Conservation (phyloP, 1,140 invertebrate species). For the Tetramorium simillimum region DNA sequence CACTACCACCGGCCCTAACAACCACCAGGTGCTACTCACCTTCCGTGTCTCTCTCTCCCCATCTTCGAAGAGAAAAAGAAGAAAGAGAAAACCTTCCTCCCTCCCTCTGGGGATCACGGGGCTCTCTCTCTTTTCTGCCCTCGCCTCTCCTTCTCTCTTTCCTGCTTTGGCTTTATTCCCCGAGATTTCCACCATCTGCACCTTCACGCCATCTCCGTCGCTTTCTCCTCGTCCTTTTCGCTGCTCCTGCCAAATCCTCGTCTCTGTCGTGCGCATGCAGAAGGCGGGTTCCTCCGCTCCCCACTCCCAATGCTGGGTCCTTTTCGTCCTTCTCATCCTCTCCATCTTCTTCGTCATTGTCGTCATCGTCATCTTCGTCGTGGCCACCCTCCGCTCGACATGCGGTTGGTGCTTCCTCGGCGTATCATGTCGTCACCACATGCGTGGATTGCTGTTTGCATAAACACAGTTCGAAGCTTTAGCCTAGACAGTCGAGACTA, state of each 20-base stretch:
- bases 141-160: slow-evolving; percentile 8
- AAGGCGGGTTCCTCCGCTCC: slow-evolving; percentile 40
- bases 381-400: slow-evolving; percentile 61
- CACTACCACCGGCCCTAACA: slow-evolving; percentile 74
- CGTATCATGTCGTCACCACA: slow-evolving; percentile 20
- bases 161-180: slow-evolving; percentile 74
- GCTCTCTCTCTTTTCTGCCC: slow-evolving; percentile 23
- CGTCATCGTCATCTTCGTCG: slow-evolving; percentile 18
- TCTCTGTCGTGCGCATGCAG: slow-evolving; percentile 13
- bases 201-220: slow-evolving; percentile 67
- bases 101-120: background rate
- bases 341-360: background rate
- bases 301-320: background rate
- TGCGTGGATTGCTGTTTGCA: slow-evolving; percentile 46
- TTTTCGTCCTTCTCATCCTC: slow-evolving; percentile 25
- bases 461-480: background rate
- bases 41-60: slow-evolving; percentile 74
- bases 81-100: slow-evolving; percentile 63
- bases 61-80: slow-evolving; percentile 71
- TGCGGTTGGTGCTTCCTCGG: slow-evolving; percentile 39
- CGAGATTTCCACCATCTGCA: slow-evolving; percentile 85
- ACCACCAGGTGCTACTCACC: slow-evolving; percentile 83
- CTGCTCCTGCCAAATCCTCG: background rate
- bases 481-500: no score
- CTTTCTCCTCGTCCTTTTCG: slow-evolving; percentile 18